Conservation (phyloP, 2,888 invertebrate species). For the Diarsia rubi region DNA sequence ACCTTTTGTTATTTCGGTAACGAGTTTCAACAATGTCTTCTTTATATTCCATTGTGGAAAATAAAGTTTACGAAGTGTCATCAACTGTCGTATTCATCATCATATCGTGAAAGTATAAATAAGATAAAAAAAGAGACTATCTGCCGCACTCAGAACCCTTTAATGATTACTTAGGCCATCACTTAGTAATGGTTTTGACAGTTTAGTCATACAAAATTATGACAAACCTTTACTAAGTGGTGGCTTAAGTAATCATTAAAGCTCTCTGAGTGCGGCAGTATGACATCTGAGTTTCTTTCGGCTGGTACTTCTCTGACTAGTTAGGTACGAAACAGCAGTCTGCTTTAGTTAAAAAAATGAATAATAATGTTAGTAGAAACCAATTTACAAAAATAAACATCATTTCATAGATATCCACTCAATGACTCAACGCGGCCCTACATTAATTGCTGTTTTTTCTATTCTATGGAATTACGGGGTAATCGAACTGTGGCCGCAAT, state of each 20-base stretch:
- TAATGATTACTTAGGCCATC: too few relatives aligned
- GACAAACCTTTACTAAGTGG: too few relatives aligned
- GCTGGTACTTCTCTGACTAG: neutral
- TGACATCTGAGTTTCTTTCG: neutral
- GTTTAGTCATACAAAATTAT: too few relatives aligned
- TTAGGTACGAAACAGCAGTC: neutral
- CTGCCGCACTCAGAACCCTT: too few relatives aligned
- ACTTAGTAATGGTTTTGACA: too few relatives aligned
- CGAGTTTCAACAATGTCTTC: conserved; percentile 8
- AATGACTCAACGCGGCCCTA: neutral
- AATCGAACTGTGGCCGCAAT: neutral
- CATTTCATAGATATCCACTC: neutral
- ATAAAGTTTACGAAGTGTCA: conserved; percentile 17
- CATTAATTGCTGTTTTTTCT: neutral
- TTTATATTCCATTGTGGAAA: conserved; percentile 13
- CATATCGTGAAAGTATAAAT: neutral
- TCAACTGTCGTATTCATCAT: conserved; percentile 6
- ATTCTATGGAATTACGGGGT: neutral
- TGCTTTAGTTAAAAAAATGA: neutral
- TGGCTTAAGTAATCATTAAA: too few relatives aligned
- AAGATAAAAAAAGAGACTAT: neutral
- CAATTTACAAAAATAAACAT: neutral
- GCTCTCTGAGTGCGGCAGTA: too few relatives aligned
- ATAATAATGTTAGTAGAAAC: neutral
- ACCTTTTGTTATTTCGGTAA: neutral